Base-by-base conservation (phyloP, 2,113 vertebrate species). In the Sorex araneus region DNA sequence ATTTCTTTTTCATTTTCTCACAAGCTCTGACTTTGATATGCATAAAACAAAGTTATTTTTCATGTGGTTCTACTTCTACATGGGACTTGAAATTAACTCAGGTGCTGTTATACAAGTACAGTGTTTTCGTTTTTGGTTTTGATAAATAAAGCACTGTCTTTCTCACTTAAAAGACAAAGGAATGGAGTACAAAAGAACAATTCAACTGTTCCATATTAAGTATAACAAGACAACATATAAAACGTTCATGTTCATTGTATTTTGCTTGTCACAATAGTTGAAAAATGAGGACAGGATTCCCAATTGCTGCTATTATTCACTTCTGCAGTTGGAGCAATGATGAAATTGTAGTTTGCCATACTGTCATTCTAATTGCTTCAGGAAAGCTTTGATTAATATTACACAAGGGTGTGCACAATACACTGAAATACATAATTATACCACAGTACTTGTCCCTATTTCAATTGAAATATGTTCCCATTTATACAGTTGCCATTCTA, bases 151-250 rank as follows among this genome's bases (percentile, higher is more conserved):
- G 80, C 25, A 43, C 57, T 83, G 76, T 90, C 66, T 79, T 12
- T 81, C 84, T 89, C 71, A 90, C 76, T n/a, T 70, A 1, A 5
- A 81, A 96, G 91, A 83, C 19, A 89, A 93, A 87, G 34, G 2
- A 30, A 36, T 28, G 9, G 54, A 66, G 21, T 57, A 2, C 6
- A 91, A 92, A 94, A 95, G 83, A 67, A 63, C 50, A 25, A 11
- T 50, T 3, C 27, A 47, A 36, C 0, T 54, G 80, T 60, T 63
- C 5, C 43, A 34, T 28, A 66, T 54, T 54, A 54, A 54, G 75
- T 69, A 3, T 54, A 96, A 92, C n/a, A 92, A 9, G 45, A 75
- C 28, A 43, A 2, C 16, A 25, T 84, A 27, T 70, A 74, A 75
- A 70, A 36, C 16, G 36, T 84, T 64, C 15, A 28, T 21, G 1